Percentiles rank a stretch among this genome's conserved stretches.
phyloP scores from a whole-genome alignment of 2,888 invertebrate genomes.

The Oscheius sp. region DNA sequence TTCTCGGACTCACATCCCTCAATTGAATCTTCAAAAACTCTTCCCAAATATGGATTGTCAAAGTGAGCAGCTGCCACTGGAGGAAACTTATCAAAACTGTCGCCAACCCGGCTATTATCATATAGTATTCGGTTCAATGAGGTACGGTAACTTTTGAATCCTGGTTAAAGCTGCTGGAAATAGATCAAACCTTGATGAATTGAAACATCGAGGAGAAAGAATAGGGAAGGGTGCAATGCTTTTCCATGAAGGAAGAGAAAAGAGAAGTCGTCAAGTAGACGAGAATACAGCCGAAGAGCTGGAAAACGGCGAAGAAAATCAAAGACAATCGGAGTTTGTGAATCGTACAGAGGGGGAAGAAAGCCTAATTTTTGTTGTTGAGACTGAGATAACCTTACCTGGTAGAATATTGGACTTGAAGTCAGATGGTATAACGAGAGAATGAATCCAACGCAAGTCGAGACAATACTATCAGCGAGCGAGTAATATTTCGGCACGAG shows the following conservation, averaged over 20 bases:
- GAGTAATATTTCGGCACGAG: conserved; percentile 35
- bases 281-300: conserved; percentile 42
- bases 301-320: conserved; percentile 51
- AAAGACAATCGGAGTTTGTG: conserved; percentile 53
- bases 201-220: conserved; percentile 43
- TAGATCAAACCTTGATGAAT: conserved; percentile 40
- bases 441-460: conserved; percentile 44
- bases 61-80: conserved; percentile 36
- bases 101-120: conserved; percentile 34
- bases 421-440: conserved; percentile 44
- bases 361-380: conserved; percentile 32
- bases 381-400: conserved; percentile 29
- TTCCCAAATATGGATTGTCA: conserved; percentile 40
- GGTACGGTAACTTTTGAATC: conserved; percentile 28
- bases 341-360: conserved; percentile 48
- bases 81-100: conserved; percentile 34
- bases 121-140: conserved; percentile 32
- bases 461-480: conserved; percentile 31
- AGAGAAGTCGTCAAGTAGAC: conserved; percentile 47
- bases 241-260: conserved; percentile 44
- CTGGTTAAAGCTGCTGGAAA: too few relatives aligned
- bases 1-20: conserved; percentile 34
- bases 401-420: conserved; percentile 43
- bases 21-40: conserved; percentile 37
- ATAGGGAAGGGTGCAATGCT: conserved; percentile 40